Evolutionary conservation across 2,113 vertebrate genomes (phyloP).

Genomic region (Syngnathus typhle): DNA sequence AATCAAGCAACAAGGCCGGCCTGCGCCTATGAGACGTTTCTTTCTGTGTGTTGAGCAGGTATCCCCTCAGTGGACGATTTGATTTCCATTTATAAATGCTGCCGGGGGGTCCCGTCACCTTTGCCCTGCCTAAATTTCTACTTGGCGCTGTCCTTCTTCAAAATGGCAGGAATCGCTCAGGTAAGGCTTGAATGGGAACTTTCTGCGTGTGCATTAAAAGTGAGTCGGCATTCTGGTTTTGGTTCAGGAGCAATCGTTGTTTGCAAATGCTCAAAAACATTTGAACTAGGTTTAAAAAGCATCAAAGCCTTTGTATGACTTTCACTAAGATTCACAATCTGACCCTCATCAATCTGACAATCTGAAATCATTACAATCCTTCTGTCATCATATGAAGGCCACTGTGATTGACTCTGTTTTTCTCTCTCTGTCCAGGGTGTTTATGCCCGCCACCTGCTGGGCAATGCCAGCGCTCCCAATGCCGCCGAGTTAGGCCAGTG

Average conservation of each 20-base stretch:
- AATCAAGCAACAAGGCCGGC: neutral
- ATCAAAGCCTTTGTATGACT: too few species aligned
- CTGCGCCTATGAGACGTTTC: neutral
- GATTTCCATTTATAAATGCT: constrained; percentile 75
- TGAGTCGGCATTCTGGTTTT: too few species aligned
- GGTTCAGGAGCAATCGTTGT: too few species aligned
- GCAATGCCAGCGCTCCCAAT: constrained; percentile 82
- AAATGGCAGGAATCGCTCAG: constrained; percentile 85
- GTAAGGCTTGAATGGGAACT: constrained; percentile 50
- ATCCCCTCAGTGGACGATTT: constrained; percentile 76
- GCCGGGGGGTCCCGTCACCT: constrained; percentile 59
- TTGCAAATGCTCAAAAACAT: too few species aligned
- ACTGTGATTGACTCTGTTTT: neutral
- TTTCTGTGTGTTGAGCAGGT: constrained; percentile 58
- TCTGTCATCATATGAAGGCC: neutral
- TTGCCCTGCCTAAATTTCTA: constrained; percentile 82
- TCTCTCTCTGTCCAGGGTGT: constrained; percentile 69
- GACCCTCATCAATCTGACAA: too few species aligned
- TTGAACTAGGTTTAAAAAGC: too few species aligned
- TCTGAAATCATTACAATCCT: neutral
- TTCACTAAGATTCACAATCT: too few species aligned
- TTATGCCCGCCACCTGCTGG: constrained; percentile 79
- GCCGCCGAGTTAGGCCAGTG: constrained; percentile 70
- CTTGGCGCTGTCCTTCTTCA: constrained; percentile 83
- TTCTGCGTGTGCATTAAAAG: neutral